These are phyloP conservation scores for Brachionus angularis DNA, from an alignment of 1,140 invertebrate species.

Conservation along the genomic window DNA sequence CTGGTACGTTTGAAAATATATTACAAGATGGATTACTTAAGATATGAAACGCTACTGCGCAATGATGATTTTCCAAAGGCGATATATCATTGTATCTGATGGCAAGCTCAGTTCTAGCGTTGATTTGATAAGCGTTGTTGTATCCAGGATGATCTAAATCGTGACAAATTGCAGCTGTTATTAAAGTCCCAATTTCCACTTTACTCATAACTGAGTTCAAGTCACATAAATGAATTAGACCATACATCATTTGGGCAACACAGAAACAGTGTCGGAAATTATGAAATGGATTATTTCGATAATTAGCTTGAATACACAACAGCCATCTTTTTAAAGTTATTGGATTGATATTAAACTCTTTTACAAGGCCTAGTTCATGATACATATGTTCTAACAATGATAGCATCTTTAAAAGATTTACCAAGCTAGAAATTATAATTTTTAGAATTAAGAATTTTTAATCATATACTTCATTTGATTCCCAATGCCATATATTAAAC, in stretches of 20 bases:
- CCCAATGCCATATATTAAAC: slow-evolving; percentile 61
- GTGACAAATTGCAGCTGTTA: slow-evolving; percentile 76
- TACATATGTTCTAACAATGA: slow-evolving; percentile 59
- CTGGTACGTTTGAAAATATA: slow-evolving; percentile 67
- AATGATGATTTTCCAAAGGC: slow-evolving; percentile 82
- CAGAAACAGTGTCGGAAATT: slow-evolving; percentile 84
- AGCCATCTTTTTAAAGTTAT: slow-evolving; percentile 59
- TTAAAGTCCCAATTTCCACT: slow-evolving; percentile 71
- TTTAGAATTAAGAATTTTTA: neutral
- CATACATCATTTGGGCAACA: slow-evolving; percentile 80
- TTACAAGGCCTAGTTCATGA: slow-evolving; percentile 57
- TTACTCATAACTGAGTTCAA: slow-evolving; percentile 65
- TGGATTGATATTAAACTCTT: slow-evolving; percentile 59
- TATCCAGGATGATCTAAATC: slow-evolving; percentile 60
- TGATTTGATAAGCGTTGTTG: slow-evolving; percentile 66
- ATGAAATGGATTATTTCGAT: slow-evolving; percentile 83
- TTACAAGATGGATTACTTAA: slow-evolving; percentile 69
- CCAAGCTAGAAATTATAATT: neutral
- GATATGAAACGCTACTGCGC: slow-evolving; percentile 76
- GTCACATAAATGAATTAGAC: slow-evolving; percentile 54
- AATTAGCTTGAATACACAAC: slow-evolving; percentile 71
- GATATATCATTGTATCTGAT: slow-evolving; percentile 82
- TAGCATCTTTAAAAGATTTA: slow-evolving; percentile 53
- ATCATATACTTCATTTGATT: slow-evolving; percentile 60
- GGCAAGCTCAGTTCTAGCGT: slow-evolving; percentile 76